Evolutionary conservation across 2,113 vertebrate genomes (phyloP).

Genomic region (Galbula dea): DNA sequence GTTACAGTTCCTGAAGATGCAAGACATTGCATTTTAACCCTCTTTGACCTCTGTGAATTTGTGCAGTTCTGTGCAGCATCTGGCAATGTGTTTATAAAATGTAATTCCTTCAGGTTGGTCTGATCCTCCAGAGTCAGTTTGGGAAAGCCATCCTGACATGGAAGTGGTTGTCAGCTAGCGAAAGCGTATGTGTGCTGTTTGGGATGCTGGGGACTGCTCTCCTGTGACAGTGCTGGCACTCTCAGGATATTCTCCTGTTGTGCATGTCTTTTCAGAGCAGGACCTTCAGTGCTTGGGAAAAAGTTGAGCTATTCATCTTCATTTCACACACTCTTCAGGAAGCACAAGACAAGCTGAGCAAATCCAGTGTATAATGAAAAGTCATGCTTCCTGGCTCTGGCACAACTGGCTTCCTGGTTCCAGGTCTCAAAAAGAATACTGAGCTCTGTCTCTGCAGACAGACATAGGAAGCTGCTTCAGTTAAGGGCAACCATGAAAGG

Average conservation of each 20-base stretch:
- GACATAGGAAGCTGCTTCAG: accelerated
- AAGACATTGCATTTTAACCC: neutral
- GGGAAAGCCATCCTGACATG: neutral
- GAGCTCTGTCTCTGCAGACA: neutral
- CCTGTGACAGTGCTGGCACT: neutral
- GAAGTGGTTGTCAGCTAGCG: neutral
- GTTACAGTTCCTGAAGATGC: neutral
- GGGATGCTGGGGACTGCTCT: neutral
- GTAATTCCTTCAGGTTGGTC: neutral
- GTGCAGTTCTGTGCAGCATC: neutral
- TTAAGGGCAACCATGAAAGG: neutral
- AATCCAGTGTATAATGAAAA: neutral
- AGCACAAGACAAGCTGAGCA: neutral
- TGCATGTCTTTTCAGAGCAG: neutral
- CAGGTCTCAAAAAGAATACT: neutral
- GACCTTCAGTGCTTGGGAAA: neutral
- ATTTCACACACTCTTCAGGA: neutral
- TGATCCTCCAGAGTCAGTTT: neutral
- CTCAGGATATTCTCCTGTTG: neutral
- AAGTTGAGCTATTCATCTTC: neutral
- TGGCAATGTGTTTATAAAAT: neutral
- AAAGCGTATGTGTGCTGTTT: neutral
- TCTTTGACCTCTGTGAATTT: neutral
- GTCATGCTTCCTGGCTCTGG: neutral
- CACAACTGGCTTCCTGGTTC: neutral